A percentile compares a stretch with the other conserved stretches of the same genome.
These are phyloP conservation scores for Lucifuga dentata DNA, from an alignment of 2,113 vertebrate species.

Conservation along the genomic window DNA sequence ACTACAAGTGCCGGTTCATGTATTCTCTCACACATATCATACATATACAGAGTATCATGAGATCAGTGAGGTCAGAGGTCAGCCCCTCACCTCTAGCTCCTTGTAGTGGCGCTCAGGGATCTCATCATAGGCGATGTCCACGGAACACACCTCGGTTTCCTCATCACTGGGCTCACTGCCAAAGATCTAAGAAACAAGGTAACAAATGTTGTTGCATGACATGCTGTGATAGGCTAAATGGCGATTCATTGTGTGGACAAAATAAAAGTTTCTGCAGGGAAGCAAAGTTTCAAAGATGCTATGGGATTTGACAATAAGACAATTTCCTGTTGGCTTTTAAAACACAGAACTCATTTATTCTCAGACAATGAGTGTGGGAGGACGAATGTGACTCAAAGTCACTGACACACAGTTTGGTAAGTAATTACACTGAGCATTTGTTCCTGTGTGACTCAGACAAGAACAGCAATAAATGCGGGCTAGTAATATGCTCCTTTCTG, in stretches of 20 bases:
- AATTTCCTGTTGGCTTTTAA: not conserved
- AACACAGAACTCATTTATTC: not conserved
- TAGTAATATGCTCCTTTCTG: constrained; percentile 7
- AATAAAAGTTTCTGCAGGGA: constrained; percentile 1
- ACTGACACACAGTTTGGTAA: constrained; percentile 15
- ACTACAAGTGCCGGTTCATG: not conserved
- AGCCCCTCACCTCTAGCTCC: constrained; percentile 90
- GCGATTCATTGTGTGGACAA: not conserved
- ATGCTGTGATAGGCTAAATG: not conserved
- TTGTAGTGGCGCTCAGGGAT: constrained; percentile 98
- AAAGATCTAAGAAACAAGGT: constrained; percentile 88
- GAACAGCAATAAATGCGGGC: not conserved
- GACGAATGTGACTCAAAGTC: constrained; percentile 33
- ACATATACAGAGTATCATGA: not conserved
- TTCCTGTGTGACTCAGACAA: constrained; percentile 42
- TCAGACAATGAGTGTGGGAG: constrained; percentile 16
- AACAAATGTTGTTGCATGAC: constrained; percentile 14
- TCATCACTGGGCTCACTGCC: constrained; percentile 90
- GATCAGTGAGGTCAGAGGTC: not conserved
- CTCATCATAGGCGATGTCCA: constrained; percentile 96
- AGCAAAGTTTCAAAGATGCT: constrained; percentile 2
- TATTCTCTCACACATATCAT: constrained; percentile 5
- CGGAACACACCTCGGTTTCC: constrained; percentile 93
- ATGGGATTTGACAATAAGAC: not conserved
- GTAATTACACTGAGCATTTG: constrained; percentile 7